Evolutionary conservation across 1,140 invertebrate species (phyloP), one percentile per base, ranked within the genome.

Genomic region (Neotoxoptera formosana): DNA sequence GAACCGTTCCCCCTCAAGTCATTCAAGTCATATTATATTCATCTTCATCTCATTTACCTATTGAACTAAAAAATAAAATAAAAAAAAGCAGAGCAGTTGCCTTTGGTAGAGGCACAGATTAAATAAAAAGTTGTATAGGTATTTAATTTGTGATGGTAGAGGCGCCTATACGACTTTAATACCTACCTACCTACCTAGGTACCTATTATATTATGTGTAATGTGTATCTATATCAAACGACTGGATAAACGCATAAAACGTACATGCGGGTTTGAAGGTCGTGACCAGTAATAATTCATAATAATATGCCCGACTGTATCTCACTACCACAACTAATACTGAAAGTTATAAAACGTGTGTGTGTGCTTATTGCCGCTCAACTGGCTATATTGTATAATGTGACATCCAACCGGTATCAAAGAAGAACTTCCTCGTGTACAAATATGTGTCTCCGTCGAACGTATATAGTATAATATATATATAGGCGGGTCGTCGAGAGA

Each of bases 401-500:
- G 36, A 51, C 81, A 51, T 84, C 56, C 81, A 51, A 93, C 76
- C 48, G 48, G 76, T 51, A 92, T 86, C 36, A 93, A 83, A 84
- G 48, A 86, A 84, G 47, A 86, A 92, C 76, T 92, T 86, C 91
- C 81, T 93, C 14, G 48, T 56, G 34, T 56, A 36, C 25, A 45
- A 51, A 92, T 93, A 86, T 86, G 91, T 93, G 91, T 93, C 81
- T 93, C 91, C 76, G 23, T 8, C 17, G 41, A 41, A 41, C 4
- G 41, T 41, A 41, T 41, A 41, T 41, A 41, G n/a, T 41, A 41
- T 41, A 41, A 41, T 41, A 41, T 41, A 41, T 48, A 81, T 83
- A 89, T 56, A 92, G 47, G 76, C 48, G 36, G 67, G 76, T 92
- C 41, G 90, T 83, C 45, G 76, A 84, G 91, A 93, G 91, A 93